Evolutionary conservation across 2,113 vertebrate species (phyloP).

Genomic region (Lanius ludovicianus): DNA sequence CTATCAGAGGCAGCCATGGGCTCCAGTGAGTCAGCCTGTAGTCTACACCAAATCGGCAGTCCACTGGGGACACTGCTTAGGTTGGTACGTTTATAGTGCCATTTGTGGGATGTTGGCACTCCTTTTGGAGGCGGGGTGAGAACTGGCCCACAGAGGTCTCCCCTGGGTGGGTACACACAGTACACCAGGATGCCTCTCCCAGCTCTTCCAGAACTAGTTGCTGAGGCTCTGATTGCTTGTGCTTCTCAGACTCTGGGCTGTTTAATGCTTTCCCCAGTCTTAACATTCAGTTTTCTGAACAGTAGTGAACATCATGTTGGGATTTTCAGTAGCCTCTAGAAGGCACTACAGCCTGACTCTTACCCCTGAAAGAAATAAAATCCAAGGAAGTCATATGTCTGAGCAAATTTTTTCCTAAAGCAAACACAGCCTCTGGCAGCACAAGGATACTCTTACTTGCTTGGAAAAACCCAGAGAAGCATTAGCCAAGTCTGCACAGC

Average conservation of each 20-base stretch:
- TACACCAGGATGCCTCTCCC: not conserved
- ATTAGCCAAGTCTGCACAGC: not conserved
- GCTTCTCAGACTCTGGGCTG: not conserved
- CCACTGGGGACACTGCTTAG: fast-evolving
- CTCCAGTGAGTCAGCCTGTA: not conserved
- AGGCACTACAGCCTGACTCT: not conserved
- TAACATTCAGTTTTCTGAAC: not conserved
- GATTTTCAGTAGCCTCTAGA: not conserved
- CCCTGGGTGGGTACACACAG: not conserved
- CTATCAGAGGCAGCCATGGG: not conserved
- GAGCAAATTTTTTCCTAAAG: not conserved
- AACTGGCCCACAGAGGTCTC: not conserved
- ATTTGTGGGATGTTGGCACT: not conserved
- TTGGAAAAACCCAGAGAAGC: not conserved
- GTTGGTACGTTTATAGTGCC: not conserved
- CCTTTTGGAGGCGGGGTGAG: not conserved
- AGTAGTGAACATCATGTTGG: fast-evolving
- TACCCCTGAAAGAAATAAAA: not conserved
- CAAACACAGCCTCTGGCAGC: not conserved
- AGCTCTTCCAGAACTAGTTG: not conserved
- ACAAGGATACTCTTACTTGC: not conserved
- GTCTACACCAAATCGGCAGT: not conserved
- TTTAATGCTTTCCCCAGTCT: not conserved
- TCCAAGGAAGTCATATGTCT: not conserved
- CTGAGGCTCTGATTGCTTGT: not conserved